phyloP scores from a whole-genome alignment of 2,113 vertebrate genomes.

The Neogobius melanostomus region DNA sequence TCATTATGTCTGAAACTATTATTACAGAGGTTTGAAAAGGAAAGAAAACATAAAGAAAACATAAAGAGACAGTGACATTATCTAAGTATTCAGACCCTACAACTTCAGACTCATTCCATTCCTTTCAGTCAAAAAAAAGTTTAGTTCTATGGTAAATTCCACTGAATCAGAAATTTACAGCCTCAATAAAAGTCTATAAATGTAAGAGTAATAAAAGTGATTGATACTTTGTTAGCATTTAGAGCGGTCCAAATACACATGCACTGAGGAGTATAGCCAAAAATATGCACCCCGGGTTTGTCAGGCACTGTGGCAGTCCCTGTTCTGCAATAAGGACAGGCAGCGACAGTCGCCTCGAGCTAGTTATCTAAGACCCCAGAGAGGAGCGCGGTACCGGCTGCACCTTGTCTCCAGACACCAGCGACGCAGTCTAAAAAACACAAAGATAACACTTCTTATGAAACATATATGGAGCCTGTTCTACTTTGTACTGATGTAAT shows the following conservation, averaged over 20 bases:
- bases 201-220: too few relatives aligned
- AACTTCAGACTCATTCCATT: too few relatives aligned
- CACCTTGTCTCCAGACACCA: slow-evolving; percentile 31
- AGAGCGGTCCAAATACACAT: background rate
- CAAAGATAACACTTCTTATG: slow-evolving; percentile 52
- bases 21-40: too few relatives aligned
- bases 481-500: slow-evolving; percentile 66
- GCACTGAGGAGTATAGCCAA: background rate
- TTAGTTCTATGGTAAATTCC: too few relatives aligned
- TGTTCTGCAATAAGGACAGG: slow-evolving; percentile 44
- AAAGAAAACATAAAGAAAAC: too few relatives aligned
- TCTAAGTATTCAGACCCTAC: too few relatives aligned
- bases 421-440: slow-evolving; percentile 22
- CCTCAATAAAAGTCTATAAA: too few relatives aligned
- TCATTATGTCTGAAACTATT: too few relatives aligned
- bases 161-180: too few relatives aligned
- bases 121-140: too few relatives aligned
- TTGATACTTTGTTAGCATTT: too few relatives aligned
- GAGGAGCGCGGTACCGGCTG: slow-evolving; percentile 28
- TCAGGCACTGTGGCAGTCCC: slow-evolving; percentile 45
- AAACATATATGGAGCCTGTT: slow-evolving; percentile 65
- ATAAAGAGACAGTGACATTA: too few relatives aligned
- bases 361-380: slow-evolving; percentile 59
- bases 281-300: slow-evolving; percentile 17
- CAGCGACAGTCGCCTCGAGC: slow-evolving; percentile 35